Conservation (phyloP, 1,140 invertebrate genomes). For the Patella vulgata region DNA sequence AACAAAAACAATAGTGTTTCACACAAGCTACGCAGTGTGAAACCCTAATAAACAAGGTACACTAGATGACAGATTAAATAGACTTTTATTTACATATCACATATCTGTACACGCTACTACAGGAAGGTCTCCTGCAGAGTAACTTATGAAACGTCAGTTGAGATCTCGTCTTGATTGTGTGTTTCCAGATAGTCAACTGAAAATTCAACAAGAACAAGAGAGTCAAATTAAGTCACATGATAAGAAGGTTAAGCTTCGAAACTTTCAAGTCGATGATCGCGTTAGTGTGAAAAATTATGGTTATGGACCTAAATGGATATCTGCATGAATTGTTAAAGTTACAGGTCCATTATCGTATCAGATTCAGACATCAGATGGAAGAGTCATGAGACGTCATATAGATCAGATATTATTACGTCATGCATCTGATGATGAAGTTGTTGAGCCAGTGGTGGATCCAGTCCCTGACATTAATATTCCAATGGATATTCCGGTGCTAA, state of each 20-base stretch:
- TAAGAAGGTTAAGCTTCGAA: slow-evolving; percentile 3
- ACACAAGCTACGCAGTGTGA: too few species aligned
- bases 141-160: slow-evolving; percentile 21
- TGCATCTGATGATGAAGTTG: too few species aligned
- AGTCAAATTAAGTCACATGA: slow-evolving; percentile 4
- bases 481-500: too few species aligned
- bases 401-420: too few species aligned
- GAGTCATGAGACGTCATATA: too few species aligned
- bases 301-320: background rate
- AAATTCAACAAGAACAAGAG: slow-evolving; percentile 5
- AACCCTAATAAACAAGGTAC: too few species aligned
- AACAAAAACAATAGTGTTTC: too few species aligned
- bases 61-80: background rate
- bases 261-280: background rate
- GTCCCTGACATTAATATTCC: too few species aligned
- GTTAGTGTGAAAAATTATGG: slow-evolving; percentile 2
- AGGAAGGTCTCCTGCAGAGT: slow-evolving; percentile 24
- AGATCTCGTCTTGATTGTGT: slow-evolving; percentile 23
- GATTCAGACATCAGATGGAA: too few species aligned
- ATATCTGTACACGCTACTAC: slow-evolving; percentile 23
- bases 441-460: too few species aligned
- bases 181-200: slow-evolving; percentile 13
- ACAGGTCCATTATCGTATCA: too few species aligned
- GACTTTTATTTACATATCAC: slow-evolving; percentile 13
- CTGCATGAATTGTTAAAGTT: too few species aligned